Evolutionary conservation across 2,888 invertebrate species (phyloP).

Genomic region (Parasteatoda lunata): DNA sequence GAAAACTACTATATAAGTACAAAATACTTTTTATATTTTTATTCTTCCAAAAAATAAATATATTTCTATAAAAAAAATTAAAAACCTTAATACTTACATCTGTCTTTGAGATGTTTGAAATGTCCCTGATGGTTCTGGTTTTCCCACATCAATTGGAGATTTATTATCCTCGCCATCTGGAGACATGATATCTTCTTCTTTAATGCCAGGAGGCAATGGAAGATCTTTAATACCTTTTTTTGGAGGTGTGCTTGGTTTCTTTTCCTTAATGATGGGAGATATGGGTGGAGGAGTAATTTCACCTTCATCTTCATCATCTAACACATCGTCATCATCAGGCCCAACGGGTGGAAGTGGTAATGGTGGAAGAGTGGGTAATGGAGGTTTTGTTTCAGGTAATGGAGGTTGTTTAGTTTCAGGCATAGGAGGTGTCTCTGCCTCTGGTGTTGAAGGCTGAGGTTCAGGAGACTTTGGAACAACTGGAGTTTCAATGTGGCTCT

Average conservation of each 20-base stretch:
- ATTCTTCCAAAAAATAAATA: background rate
- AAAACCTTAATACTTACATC: constrained; percentile 29
- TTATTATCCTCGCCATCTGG: constrained; percentile 59
- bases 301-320: constrained; percentile 36
- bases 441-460: constrained; percentile 67
- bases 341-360: constrained; percentile 55
- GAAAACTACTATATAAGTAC: too few relatives aligned
- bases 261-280: constrained; percentile 13
- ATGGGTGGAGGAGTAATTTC: constrained; percentile 22
- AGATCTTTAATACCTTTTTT: constrained; percentile 89
- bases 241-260: constrained; percentile 69
- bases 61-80: background rate
- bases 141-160: constrained; percentile 37
- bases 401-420: background rate
- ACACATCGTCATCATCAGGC: constrained; percentile 43
- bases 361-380: constrained; percentile 63
- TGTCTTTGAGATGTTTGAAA: constrained; percentile 47
- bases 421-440: constrained; percentile 67
- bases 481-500: constrained; percentile 62
- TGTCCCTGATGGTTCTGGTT: constrained; percentile 35
- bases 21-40: too few relatives aligned
- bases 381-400: background rate
- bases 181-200: constrained; percentile 70
- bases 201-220: constrained; percentile 88
- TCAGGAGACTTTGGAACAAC: constrained; percentile 51